Base-by-base conservation (phyloP, 2,797 vertebrate genomes). In the Lepidocolaptes lacrymiger region DNA sequence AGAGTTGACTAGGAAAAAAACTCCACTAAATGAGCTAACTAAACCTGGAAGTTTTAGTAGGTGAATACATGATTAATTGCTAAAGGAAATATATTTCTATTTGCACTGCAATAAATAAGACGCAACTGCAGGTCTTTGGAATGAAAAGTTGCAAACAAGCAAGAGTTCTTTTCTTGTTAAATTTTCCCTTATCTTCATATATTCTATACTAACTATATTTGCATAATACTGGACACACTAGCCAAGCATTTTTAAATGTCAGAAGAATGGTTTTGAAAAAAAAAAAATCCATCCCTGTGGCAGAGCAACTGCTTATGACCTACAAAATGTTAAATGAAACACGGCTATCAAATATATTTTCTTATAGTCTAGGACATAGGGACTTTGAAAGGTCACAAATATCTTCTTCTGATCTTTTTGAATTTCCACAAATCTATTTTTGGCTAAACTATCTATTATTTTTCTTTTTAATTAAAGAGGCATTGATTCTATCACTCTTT, bases 251-350 rank as follows among this genome's bases (percentile, higher is more conserved):
- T 92, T 87, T 74, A 80, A 91, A 85, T 77, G 63, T 77, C 84
- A 74, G 11, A 93, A 77, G 15, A 91, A 75, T 22, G 27, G 15
- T 56, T 91, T 79, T 36, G 27, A 22, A 64, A 79, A 87, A 91
- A 87, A 91, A 76, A 78, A 91, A 62, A 11, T 43, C 16, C 14
- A 77, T 80, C 87, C 44, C 22, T 28, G 34, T 63, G 34, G 27
- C 67, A 94, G 34, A 79, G 32, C 16, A 85, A 64, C 55, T 92
- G 28, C 41, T 56, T 74, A 41, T 91, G 88, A 79, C 74, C 81
- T 93, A 52, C 37, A 49, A 93, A 87, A 95, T 72, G 30, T 77
- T 92, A 83, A 92, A 74, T 22, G 83, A 74, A 91, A 94, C 71
- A 43, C 13, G 91, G n/a, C 20, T 62, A 77, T 89, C 84, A 68